Conservation (phyloP, 2,888 invertebrate species). For the Chalcis sispes region DNA sequence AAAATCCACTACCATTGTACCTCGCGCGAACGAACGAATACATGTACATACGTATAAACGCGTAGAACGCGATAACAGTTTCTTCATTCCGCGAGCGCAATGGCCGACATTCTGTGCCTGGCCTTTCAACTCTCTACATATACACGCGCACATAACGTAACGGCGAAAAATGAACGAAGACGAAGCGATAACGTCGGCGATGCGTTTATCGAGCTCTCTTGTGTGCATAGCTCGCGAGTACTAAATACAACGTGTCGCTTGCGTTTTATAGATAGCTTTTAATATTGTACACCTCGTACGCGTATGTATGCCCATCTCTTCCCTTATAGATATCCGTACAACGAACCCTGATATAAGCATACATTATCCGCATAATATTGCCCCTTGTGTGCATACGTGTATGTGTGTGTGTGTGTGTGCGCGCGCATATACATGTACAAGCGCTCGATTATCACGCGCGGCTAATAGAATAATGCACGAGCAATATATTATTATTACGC, state of each 20-base stretch:
- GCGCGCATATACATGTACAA: not conserved
- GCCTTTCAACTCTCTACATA: constrained; percentile 29
- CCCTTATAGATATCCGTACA: constrained; percentile 2
- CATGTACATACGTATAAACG: too few species aligned
- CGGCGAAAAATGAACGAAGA: constrained; percentile 17
- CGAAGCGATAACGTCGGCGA: not conserved
- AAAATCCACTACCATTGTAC: too few species aligned
- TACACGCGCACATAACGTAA: not conserved
- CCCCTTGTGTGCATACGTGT: not conserved
- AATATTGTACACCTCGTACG: too few species aligned
- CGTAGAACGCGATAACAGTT: constrained; percentile 28
- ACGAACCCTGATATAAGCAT: too few species aligned
- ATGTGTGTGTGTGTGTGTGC: not conserved
- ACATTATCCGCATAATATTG: too few species aligned
- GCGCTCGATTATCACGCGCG: not conserved
- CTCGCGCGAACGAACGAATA: too few species aligned
- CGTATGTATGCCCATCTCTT: not conserved
- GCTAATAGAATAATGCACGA: constrained; percentile 28
- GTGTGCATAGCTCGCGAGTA: not conserved
- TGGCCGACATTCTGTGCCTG: constrained; percentile 50
- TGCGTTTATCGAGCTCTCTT: not conserved
- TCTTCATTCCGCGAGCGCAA: constrained; percentile 43
- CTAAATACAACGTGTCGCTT: not conserved
- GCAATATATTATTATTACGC: constrained; percentile 16
- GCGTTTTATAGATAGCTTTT: not conserved